These are phyloP conservation scores for Atrichornis clamosus DNA, from an alignment of 2,113 vertebrate genomes.

Conservation along the genomic window DNA sequence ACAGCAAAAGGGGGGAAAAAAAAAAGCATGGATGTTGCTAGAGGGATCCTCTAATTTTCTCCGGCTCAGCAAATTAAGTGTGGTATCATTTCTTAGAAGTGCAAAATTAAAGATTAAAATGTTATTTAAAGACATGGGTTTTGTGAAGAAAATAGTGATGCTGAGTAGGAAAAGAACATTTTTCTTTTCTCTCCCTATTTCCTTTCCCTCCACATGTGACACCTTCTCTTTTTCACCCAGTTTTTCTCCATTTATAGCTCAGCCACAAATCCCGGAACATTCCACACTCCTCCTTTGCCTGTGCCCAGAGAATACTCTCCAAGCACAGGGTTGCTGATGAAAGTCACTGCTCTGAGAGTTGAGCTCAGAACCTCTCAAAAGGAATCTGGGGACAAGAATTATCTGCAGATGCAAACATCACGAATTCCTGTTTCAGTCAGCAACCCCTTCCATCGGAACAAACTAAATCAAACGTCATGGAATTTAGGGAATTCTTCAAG, in stretches of 20 bases:
- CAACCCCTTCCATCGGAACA: background rate
- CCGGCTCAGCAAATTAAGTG: background rate
- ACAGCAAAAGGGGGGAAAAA: background rate
- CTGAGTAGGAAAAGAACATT: background rate
- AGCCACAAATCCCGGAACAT: background rate
- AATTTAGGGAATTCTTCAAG: background rate
- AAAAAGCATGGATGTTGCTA: background rate
- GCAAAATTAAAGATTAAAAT: too few species aligned
- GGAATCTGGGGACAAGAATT: background rate
- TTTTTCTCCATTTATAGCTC: background rate
- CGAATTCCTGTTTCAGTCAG: background rate
- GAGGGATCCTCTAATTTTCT: background rate
- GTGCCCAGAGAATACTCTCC: background rate
- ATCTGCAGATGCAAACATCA: background rate
- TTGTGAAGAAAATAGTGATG: background rate
- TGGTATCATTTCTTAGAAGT: background rate
- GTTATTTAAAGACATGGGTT: background rate
- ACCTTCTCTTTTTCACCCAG: background rate
- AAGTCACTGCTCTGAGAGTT: background rate
- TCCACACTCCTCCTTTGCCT: background rate
- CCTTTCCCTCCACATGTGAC: background rate
- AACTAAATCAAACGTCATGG: background rate
- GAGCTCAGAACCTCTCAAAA: background rate
- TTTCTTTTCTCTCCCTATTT: background rate
- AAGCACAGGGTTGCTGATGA: fast-evolving